Conservation (phyloP, 2,113 vertebrate species). For the Cyprinodon tularosa region DNA sequence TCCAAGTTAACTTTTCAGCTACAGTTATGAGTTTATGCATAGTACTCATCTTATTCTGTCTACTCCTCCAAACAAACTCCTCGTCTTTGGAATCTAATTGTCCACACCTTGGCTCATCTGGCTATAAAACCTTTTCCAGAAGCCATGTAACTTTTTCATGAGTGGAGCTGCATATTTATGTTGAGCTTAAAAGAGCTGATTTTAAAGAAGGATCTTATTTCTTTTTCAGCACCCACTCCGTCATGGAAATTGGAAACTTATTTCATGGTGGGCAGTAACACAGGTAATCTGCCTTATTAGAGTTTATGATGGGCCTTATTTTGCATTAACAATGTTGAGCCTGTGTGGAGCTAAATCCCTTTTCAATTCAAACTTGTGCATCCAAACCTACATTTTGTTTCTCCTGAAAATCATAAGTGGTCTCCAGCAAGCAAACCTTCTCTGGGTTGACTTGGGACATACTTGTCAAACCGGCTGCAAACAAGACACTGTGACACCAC, state of each 20-base stretch:
- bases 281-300: too few species aligned
- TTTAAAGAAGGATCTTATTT: background rate
- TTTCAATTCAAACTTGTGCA: background rate
- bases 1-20: background rate
- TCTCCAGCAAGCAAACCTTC: background rate
- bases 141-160: too few species aligned
- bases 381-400: background rate
- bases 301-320: too few species aligned
- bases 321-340: too few species aligned
- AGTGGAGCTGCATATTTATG: too few species aligned
- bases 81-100: too few species aligned
- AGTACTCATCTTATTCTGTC: background rate
- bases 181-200: too few species aligned
- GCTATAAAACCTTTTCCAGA: too few species aligned
- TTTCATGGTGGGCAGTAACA: background rate
- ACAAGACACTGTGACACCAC: slow-evolving; percentile 14
- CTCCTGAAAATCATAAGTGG: slow-evolving; percentile 3
- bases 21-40: background rate
- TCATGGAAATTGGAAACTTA: background rate
- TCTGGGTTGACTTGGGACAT: slow-evolving; percentile 5
- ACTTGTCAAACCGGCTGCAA: slow-evolving; percentile 6
- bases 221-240: background rate
- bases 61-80: background rate
- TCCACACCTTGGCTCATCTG: too few species aligned
- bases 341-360: background rate